A percentile compares a stretch with the other conserved stretches of the same genome.
Evolutionary conservation across 2,888 invertebrate species (phyloP).

Genomic region (Brenthis daphne): DNA sequence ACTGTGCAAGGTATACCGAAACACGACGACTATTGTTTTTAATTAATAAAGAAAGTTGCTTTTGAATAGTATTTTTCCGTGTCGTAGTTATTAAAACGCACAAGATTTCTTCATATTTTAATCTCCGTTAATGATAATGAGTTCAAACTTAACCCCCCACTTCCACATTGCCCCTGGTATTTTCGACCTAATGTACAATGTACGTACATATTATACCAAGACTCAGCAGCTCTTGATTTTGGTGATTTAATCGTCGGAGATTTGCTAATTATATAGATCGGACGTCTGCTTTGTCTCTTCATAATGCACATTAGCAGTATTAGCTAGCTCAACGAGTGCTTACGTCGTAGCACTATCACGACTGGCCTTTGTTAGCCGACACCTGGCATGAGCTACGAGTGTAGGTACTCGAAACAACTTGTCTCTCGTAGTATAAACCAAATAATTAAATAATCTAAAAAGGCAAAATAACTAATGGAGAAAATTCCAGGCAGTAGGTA

Average conservation of each 20-base stretch:
- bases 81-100: background rate
- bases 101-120: background rate
- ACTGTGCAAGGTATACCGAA: slow-evolving; percentile 14
- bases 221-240: background rate
- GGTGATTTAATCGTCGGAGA: background rate
- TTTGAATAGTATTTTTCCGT: slow-evolving; percentile 2
- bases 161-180: no score
- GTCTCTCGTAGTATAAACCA: no score
- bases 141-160: no score
- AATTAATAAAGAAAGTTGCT: slow-evolving; percentile 11
- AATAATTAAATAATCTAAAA: no score
- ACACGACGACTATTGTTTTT: slow-evolving; percentile 19
- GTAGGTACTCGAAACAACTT: no score
- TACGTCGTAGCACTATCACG: background rate
- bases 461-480: no score
- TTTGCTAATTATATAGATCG: background rate
- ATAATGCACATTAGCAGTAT: slow-evolving; percentile 9
- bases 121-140: no score
- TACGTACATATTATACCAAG: no score
- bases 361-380: background rate
- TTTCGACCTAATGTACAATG: no score
- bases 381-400: background rate
- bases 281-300: slow-evolving; percentile 9
- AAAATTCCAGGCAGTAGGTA: no score
- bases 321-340: background rate